Evolutionary conservation across 2,888 invertebrate genomes (phyloP).

Genomic region (Amphipyra tragopoginis): DNA sequence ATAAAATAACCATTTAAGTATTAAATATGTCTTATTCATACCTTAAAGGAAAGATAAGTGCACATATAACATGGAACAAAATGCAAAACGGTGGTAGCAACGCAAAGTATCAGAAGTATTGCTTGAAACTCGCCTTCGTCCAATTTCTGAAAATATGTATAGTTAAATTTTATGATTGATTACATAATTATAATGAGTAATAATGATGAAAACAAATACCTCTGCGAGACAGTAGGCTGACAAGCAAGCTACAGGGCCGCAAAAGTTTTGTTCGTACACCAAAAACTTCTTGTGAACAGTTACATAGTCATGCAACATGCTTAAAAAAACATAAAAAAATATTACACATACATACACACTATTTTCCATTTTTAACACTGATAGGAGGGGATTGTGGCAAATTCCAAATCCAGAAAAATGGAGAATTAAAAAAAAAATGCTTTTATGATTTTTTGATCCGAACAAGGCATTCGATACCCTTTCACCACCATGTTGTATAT

Average conservation of each 20-base stretch:
- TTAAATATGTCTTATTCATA: constrained; percentile 27
- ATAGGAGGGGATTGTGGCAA: no score
- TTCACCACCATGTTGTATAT: no score
- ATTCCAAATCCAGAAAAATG: no score
- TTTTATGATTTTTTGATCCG: no score
- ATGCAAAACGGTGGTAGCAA: constrained; percentile 20
- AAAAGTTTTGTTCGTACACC: constrained; percentile 72
- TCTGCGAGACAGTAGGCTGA: constrained; percentile 69
- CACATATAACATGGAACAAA: constrained; percentile 51
- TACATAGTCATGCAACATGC: constrained; percentile 70
- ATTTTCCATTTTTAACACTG: no score
- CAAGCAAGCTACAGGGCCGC: constrained; percentile 71
- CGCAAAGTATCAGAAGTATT: constrained; percentile 30
- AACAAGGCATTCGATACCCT: no score
- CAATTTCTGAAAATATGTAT: constrained; percentile 43
- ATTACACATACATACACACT: background rate
- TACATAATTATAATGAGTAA: no score
- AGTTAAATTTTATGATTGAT: background rate
- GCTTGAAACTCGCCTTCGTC: constrained; percentile 48
- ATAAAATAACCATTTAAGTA: no score
- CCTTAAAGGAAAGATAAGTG: constrained; percentile 44
- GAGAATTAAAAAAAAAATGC: no score
- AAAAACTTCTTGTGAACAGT: constrained; percentile 73
- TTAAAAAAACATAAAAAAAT: constrained; percentile 31
- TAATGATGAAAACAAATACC: constrained; percentile 14